Evolutionary conservation across 2,888 invertebrate species (phyloP).

Genomic region (Drosophila melanosoma): DNA sequence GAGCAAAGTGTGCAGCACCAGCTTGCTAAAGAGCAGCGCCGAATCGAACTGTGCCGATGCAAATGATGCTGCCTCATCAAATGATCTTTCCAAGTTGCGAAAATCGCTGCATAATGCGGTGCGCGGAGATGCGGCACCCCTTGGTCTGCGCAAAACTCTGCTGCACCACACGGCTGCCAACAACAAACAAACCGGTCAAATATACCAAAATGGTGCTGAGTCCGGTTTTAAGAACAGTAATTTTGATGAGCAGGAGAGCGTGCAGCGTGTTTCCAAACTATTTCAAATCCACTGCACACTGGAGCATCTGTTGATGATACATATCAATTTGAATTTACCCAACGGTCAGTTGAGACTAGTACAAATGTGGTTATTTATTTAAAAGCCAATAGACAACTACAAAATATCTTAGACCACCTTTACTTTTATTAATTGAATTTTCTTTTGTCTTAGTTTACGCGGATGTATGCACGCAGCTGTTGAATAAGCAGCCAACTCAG

Average conservation of each 20-base stretch:
- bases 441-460: constrained; percentile 67
- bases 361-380: neutral
- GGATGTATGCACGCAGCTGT: constrained; percentile 79
- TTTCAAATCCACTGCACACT: constrained; percentile 83
- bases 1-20: constrained; percentile 82
- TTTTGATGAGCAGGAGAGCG: constrained; percentile 77
- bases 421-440: neutral
- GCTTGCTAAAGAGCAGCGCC: constrained; percentile 61
- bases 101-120: constrained; percentile 83
- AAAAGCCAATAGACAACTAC: neutral
- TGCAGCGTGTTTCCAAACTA: constrained; percentile 76
- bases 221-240: constrained; percentile 83
- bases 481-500: constrained; percentile 70
- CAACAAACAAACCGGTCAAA: constrained; percentile 40
- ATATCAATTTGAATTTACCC: constrained; percentile 82
- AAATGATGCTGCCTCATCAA: constrained; percentile 24
- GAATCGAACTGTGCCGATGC: constrained; percentile 13
- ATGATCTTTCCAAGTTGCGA: constrained; percentile 76
- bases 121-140: constrained; percentile 53
- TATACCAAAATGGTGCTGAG: constrained; percentile 62
- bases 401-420: neutral
- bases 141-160: constrained; percentile 77
- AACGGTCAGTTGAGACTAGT: constrained; percentile 64
- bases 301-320: constrained; percentile 84
- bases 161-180: constrained; percentile 71